Base-by-base conservation (phyloP, 1,140 invertebrate species). In the Scaptomyza pallida region DNA sequence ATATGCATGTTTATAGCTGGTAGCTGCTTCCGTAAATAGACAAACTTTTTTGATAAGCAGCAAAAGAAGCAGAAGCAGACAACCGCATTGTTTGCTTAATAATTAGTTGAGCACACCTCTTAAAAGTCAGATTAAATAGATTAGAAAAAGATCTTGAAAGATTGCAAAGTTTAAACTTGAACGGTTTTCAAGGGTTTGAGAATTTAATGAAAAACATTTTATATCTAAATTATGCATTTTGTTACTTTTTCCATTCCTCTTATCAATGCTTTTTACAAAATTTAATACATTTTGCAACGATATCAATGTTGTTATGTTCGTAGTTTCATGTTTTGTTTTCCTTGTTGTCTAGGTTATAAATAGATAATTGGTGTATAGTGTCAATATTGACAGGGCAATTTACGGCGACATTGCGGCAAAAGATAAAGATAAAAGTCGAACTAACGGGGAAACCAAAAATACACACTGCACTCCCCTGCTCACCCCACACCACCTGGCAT, bases 41-140 rank as follows among this genome's bases (percentile, higher is more conserved):
- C 52, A 30, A 60, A 44, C 15, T 57, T 64, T 57, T 64, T 41
- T 51, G 68, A 71, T 71, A 71, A 61, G 41, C 56, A 8, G 55
- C n/a, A n/a, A n/a, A n/a, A n/a, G n/a, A n/a, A n/a, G n/a, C n/a
- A n/a, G n/a, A n/a, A n/a, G n/a, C 26, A 30, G 26, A 30, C 57
- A 45, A 30, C 60, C 62, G 68, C 85, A 77, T 45, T 86, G 57
- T 85, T 86, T 77, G 57, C 54, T 62, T 48, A 59, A 55, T 59
- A 74, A 86, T 85, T 88, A 79, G 60, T 55, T 62, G 13, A 67
- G 26, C 8, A 30, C 33, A n/a, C 10, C 12, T 44, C 23, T 10
- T 2, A 23, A 41, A 43, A 17, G n/a, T 37, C 15, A 12, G 23
- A 44, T 33, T 30, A 57, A 10, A 23, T 6, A 63, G 50, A 61